These are phyloP conservation scores for Onychomys leucogaster DNA, from an alignment of 2,797 vertebrate species.

Conservation along the genomic window DNA sequence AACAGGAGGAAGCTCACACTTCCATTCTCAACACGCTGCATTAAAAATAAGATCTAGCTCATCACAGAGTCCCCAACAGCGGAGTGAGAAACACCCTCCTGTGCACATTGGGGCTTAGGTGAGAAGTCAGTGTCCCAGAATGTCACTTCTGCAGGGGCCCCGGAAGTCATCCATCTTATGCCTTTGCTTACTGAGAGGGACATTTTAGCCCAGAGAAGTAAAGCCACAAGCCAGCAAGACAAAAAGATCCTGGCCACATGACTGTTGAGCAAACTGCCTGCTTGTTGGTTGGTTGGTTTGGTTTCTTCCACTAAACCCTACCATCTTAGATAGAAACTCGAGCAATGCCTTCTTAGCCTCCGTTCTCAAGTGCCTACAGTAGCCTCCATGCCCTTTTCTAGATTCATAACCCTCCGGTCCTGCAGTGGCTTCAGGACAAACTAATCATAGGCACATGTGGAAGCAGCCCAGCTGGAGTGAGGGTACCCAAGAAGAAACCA, in stretches of 20 bases:
- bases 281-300: background rate
- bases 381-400: background rate
- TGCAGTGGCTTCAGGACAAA: fast-evolving
- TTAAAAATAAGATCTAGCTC: constrained; percentile 22
- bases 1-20: background rate
- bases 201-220: background rate
- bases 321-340: background rate
- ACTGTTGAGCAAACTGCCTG: background rate
- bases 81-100: background rate
- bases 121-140: background rate
- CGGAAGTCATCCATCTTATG: background rate
- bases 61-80: background rate
- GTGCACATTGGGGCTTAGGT: background rate
- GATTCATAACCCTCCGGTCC: background rate
- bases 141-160: background rate
- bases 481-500: background rate
- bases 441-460: background rate
- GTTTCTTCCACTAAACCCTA: background rate
- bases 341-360: background rate
- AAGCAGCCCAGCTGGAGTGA: background rate
- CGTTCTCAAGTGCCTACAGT: background rate
- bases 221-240: background rate
- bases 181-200: background rate
- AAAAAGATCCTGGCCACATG: background rate
- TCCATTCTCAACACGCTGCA: background rate